A percentile compares a stretch with the other conserved stretches of the same genome.
Conservation (phyloP, 2,888 invertebrate species). For the Panopea generosa region DNA sequence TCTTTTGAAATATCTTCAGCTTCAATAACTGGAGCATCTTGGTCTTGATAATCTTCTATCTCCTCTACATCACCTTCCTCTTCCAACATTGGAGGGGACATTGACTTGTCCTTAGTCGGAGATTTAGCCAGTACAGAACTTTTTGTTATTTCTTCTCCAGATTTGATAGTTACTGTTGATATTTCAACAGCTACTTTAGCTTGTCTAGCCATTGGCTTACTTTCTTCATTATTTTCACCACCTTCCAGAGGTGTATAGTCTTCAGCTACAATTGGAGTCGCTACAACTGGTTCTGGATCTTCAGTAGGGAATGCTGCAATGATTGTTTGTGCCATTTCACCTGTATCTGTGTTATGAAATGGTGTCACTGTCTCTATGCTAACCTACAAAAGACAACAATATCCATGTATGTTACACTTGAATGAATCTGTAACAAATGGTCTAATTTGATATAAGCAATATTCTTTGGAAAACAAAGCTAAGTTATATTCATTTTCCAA, state of each 20-base stretch:
- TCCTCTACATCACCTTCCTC: constrained; percentile 52
- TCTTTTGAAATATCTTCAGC: constrained; percentile 42
- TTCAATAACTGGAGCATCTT: constrained; percentile 45
- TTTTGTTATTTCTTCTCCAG: constrained; percentile 39
- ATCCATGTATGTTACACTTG: too few relatives aligned
- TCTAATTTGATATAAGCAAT: too few relatives aligned
- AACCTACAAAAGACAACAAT: too few relatives aligned
- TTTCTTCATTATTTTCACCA: constrained; percentile 11
- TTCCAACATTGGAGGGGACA: constrained; percentile 56
- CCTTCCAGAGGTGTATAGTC: constrained; percentile 54
- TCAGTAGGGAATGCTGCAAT: background rate
- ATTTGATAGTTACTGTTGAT: constrained; percentile 4
- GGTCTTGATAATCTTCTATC: constrained; percentile 25
- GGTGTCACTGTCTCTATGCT: too few relatives aligned
- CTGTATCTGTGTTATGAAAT: background rate
- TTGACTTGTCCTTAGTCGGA: constrained; percentile 48
- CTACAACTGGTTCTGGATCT: constrained; percentile 36
- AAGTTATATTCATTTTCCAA: too few relatives aligned
- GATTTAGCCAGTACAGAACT: constrained; percentile 39
- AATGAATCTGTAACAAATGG: too few relatives aligned
- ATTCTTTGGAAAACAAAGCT: too few relatives aligned
- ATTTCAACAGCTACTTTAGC: constrained; percentile 27
- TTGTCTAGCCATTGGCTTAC: constrained; percentile 8
- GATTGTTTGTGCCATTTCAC: background rate
- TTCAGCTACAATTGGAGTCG: constrained; percentile 48